These are phyloP conservation scores for Caenorhabditis afra DNA, from an alignment of 2,888 invertebrate genomes.

Conservation along the genomic window DNA sequence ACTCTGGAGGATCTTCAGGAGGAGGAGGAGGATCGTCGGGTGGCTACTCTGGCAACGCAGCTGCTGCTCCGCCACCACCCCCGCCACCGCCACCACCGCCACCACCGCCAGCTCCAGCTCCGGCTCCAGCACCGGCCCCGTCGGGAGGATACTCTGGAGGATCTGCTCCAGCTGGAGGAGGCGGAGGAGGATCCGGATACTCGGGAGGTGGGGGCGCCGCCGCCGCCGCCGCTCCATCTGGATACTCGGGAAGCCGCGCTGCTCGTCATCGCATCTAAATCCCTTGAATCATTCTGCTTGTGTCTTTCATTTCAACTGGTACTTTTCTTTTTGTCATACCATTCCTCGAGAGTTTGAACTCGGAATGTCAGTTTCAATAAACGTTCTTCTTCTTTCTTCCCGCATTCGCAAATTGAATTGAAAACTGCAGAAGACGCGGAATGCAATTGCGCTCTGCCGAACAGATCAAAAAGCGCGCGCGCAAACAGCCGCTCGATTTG, in stretches of 20 bases:
- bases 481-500: no score
- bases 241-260: conserved; percentile 35
- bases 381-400: conserved; percentile 5
- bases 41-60: conserved; percentile 3
- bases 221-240: conserved; percentile 24
- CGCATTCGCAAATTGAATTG: no score
- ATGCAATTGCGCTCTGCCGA: no score
- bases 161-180: conserved; percentile 11
- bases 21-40: conserved; percentile 49
- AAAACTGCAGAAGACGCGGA: no score
- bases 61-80: neutral
- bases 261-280: conserved; percentile 43
- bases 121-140: conserved; percentile 22
- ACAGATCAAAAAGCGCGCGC: no score
- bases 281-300: conserved; percentile 14
- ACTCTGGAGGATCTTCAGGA: conserved; percentile 24
- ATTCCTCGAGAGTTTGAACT: no score
- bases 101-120: conserved; percentile 22
- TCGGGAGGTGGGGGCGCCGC: conserved; percentile 7
- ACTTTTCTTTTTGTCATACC: conserved; percentile 14
- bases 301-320: conserved; percentile 35
- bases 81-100: conserved; percentile 23
- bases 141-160: conserved; percentile 6
- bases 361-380: conserved; percentile 8
- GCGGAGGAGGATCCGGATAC: conserved; percentile 18